phyloP scores from a whole-genome alignment of 2,113 vertebrate genomes.

The Lophochroa leadbeateri region DNA sequence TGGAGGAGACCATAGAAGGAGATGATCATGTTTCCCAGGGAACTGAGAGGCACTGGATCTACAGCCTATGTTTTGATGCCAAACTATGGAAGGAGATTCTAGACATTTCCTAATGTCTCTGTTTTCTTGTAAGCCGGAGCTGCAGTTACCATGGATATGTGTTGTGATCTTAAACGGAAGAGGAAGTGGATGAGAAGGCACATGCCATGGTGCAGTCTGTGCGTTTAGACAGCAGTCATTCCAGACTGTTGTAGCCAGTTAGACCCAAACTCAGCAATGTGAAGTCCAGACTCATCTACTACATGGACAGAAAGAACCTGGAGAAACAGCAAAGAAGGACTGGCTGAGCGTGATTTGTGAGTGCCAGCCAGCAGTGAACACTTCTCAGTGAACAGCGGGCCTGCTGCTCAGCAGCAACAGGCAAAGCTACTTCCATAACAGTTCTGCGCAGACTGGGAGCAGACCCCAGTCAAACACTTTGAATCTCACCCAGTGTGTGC shows the following conservation, averaged over 20 bases:
- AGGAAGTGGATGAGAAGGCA: neutral
- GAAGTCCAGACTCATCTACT: neutral
- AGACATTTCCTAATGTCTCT: neutral
- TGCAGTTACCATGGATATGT: conserved; percentile 8
- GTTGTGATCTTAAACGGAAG: neutral
- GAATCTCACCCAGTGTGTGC: neutral
- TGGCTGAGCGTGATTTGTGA: neutral
- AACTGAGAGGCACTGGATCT: neutral
- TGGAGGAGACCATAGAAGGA: neutral
- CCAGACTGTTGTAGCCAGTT: neutral
- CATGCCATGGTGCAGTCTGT: neutral
- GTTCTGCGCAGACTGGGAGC: neutral
- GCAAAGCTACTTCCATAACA: neutral
- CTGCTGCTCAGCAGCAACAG: neutral
- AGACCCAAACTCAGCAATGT: neutral
- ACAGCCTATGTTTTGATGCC: neutral
- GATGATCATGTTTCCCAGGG: neutral
- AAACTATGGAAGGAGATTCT: neutral
- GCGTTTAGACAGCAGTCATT: neutral
- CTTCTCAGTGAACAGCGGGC: neutral
- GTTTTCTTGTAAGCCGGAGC: neutral
- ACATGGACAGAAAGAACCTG: neutral
- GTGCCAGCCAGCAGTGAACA: neutral
- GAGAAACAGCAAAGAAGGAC: neutral
- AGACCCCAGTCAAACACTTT: neutral